phyloP scores from a whole-genome alignment of 1,140 invertebrate genomes.

The Telenomus remus region DNA sequence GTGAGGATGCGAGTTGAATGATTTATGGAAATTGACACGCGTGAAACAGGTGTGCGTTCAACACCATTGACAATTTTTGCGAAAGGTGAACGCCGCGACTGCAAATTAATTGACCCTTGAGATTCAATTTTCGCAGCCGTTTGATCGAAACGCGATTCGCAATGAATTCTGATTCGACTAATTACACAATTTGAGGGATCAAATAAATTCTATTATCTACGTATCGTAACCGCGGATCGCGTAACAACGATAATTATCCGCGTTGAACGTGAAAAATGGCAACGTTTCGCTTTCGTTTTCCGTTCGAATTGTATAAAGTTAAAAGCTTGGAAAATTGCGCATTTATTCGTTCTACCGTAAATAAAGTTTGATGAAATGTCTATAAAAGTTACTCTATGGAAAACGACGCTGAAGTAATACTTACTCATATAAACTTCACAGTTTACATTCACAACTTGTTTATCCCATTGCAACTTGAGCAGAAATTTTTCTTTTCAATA shows the following conservation, averaged over 20 bases:
- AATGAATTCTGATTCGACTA: not conserved
- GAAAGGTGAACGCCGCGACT: not conserved
- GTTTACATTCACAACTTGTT: too few species aligned
- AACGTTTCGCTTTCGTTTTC: slow-evolving; percentile 14
- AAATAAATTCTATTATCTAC: not conserved
- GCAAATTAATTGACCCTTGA: not conserved
- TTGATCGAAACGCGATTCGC: not conserved
- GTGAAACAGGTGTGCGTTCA: not conserved
- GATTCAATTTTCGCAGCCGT: not conserved
- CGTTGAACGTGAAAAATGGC: slow-evolving; percentile 7
- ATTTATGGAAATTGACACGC: not conserved
- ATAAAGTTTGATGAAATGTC: too few species aligned
- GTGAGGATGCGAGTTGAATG: not conserved
- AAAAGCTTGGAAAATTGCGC: slow-evolving; percentile 1
- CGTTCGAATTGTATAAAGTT: slow-evolving; percentile 2
- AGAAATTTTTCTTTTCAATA: too few species aligned
- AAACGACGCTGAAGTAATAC: too few species aligned
- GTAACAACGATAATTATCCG: slow-evolving; percentile 14
- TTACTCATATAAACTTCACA: too few species aligned
- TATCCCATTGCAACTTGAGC: too few species aligned
- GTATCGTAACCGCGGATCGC: slow-evolving; percentile 2
- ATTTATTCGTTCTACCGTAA: not conserved
- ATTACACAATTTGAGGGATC: not conserved
- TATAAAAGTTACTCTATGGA: too few species aligned
- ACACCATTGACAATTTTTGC: not conserved